Evolutionary conservation across 2,113 vertebrate genomes (phyloP).

Genomic region (Ophthalmolycus amberensis): DNA sequence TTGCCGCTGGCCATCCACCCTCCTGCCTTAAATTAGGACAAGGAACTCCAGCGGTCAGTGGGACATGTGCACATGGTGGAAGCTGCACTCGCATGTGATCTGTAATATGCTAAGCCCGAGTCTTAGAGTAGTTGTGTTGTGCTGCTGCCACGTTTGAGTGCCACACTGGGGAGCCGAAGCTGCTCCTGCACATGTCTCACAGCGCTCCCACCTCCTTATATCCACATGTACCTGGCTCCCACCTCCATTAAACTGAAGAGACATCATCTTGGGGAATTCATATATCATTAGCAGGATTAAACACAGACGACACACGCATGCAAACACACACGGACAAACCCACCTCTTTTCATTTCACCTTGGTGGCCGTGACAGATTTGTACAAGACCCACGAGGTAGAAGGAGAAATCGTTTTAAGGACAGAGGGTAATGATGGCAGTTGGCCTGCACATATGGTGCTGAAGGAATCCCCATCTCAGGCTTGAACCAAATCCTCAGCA

Average conservation of each 20-base stretch:
- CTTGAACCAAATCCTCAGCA: constrained; percentile 63
- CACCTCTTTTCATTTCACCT: constrained; percentile 35
- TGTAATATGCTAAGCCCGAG: constrained; percentile 16
- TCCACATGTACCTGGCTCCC: constrained; percentile 36
- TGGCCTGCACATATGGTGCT: constrained; percentile 58
- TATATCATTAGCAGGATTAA: constrained; percentile 26
- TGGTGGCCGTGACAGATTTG: constrained; percentile 36
- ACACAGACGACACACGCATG: not conserved
- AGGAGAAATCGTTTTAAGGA: constrained; percentile 40
- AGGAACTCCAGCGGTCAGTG: constrained; percentile 55
- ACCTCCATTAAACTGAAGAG: constrained; percentile 7
- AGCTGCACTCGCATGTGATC: constrained; percentile 28
- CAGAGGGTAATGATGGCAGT: constrained; percentile 61
- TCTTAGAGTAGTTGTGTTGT: constrained; percentile 48
- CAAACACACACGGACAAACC: not conserved
- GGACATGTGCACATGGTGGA: constrained; percentile 16
- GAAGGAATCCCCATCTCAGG: constrained; percentile 46
- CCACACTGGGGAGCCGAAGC: constrained; percentile 33
- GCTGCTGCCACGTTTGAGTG: constrained; percentile 39
- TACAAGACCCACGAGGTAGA: constrained; percentile 37
- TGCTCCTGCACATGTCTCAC: constrained; percentile 40
- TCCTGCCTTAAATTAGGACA: constrained; percentile 54
- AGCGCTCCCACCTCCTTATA: constrained; percentile 30
- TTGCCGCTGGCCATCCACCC: constrained; percentile 38
- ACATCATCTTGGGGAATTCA: constrained; percentile 11